Conservation (phyloP, 2,797 vertebrate species). For the Lepus townsendii region DNA sequence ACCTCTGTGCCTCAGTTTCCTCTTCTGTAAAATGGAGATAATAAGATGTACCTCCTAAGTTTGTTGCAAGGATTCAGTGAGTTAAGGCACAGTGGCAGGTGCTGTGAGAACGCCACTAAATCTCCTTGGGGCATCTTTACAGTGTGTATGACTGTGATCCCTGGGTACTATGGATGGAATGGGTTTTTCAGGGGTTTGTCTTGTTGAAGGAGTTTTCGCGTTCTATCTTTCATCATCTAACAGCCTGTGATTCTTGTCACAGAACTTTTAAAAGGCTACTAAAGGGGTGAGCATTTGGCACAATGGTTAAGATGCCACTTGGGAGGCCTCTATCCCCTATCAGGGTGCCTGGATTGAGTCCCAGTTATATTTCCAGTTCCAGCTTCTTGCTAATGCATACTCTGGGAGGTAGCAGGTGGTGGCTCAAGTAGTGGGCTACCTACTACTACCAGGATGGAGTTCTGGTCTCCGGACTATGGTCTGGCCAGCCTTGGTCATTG, state of each 20-base stretch:
- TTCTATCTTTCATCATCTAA: neutral
- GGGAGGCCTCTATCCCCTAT: too few species aligned
- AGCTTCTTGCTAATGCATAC: too few species aligned
- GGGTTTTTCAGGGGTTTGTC: neutral
- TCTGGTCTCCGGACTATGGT: too few species aligned
- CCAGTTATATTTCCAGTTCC: too few species aligned
- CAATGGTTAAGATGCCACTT: too few species aligned
- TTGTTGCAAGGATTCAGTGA: neutral
- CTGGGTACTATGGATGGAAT: neutral
- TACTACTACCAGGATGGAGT: too few species aligned
- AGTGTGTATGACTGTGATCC: neutral
- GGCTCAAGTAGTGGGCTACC: too few species aligned
- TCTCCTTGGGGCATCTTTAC: too few species aligned
- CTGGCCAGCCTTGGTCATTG: too few species aligned
- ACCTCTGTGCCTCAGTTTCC: neutral
- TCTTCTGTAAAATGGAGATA: neutral
- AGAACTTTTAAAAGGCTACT: neutral
- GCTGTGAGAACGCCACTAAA: neutral
- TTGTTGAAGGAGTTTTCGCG: neutral
- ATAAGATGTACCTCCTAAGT: neutral
- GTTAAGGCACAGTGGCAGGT: neutral
- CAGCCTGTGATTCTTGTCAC: neutral
- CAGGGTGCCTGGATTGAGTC: too few species aligned
- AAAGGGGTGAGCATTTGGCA: neutral
- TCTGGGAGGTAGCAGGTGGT: too few species aligned